phyloP scores from a whole-genome alignment of 1,140 invertebrate genomes.

The Elysia chlorotica region DNA sequence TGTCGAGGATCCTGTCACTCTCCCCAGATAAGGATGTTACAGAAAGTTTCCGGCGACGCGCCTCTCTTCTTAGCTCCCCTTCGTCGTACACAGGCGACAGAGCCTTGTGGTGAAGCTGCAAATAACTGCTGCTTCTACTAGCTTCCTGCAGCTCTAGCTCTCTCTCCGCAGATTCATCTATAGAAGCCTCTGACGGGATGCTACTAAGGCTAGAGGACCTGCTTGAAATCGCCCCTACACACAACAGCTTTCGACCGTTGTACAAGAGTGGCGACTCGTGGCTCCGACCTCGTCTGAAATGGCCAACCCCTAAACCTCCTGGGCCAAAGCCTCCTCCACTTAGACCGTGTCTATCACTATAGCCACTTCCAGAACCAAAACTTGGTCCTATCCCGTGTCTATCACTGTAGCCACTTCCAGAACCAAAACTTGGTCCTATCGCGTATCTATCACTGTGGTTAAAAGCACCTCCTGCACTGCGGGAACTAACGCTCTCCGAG shows the following conservation, averaged over 20 bases:
- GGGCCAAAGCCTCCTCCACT: not conserved
- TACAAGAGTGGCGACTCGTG: too few relatives aligned
- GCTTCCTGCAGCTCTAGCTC: not conserved
- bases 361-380: not conserved
- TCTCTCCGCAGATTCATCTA: too few relatives aligned
- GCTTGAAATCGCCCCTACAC: too few relatives aligned
- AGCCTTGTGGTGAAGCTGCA: too few relatives aligned
- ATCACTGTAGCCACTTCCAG: not conserved
- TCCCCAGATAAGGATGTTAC: not conserved
- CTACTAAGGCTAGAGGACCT: not conserved
- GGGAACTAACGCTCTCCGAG: too few relatives aligned
- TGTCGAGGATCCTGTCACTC: too few relatives aligned
- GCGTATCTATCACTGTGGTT: not conserved
- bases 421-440: not conserved
- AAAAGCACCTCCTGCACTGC: too few relatives aligned
- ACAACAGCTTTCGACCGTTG: too few relatives aligned
- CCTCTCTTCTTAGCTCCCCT: not conserved
- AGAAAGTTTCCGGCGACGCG: slow-evolving; percentile 1
- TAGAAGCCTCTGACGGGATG: not conserved
- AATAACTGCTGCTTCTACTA: too few relatives aligned
- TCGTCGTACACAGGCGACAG: not conserved
- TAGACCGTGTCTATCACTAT: not conserved
- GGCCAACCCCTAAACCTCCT: too few relatives aligned
- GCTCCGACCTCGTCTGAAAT: too few relatives aligned
- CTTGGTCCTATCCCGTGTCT: not conserved